Conservation (phyloP, 1,140 invertebrate genomes). For the Orius laevigatus region DNA sequence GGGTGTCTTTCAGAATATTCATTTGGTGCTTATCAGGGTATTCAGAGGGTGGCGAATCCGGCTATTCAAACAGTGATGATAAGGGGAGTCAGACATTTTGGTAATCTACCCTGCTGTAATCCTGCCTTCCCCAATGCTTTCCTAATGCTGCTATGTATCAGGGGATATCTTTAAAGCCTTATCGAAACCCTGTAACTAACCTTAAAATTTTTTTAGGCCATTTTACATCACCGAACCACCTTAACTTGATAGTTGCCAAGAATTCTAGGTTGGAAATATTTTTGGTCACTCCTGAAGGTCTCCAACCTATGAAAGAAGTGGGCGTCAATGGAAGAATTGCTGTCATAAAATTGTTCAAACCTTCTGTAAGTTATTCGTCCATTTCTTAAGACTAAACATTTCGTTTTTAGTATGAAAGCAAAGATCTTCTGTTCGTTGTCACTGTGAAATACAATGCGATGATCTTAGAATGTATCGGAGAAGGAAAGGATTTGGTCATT, state of each 20-base stretch:
- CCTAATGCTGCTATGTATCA: neutral
- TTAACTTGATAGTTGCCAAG: slow-evolving; percentile 92
- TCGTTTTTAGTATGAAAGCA: slow-evolving; percentile 64
- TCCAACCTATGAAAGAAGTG: slow-evolving; percentile 88
- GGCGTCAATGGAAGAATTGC: slow-evolving; percentile 90
- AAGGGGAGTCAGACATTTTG: no score
- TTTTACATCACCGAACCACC: slow-evolving; percentile 82
- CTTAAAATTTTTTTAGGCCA: slow-evolving; percentile 52
- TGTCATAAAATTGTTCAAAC: slow-evolving; percentile 85
- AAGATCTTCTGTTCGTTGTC: slow-evolving; percentile 87
- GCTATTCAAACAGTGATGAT: no score
- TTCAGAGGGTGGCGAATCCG: no score
- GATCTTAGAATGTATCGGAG: slow-evolving; percentile 78
- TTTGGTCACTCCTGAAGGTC: slow-evolving; percentile 87
- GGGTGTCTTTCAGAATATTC: no score
- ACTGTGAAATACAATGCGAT: slow-evolving; percentile 91
- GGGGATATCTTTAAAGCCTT: neutral
- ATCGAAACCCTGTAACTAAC: neutral
- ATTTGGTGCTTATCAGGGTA: no score
- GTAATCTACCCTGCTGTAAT: no score
- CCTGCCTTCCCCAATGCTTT: no score
- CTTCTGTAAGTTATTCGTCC: slow-evolving; percentile 45
- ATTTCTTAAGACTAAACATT: slow-evolving; percentile 5
- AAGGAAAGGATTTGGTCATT: slow-evolving; percentile 70
- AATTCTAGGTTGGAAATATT: slow-evolving; percentile 92